These are phyloP conservation scores for Clarias pachynema DNA, from an alignment of 2,797 vertebrate species.

Conservation along the genomic window DNA sequence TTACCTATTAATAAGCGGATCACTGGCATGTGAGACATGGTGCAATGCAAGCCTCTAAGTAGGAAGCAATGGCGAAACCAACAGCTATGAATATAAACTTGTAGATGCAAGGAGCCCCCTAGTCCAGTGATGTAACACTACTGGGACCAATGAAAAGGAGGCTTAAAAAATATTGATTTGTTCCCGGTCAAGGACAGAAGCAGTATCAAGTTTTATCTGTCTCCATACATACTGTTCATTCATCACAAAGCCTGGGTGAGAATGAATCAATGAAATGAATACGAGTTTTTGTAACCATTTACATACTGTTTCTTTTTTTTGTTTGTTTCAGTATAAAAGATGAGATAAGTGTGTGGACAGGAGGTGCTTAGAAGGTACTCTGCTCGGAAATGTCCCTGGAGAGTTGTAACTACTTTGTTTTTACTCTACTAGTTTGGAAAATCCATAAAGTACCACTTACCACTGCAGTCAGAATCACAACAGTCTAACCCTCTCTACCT, in stretches of 20 bases:
- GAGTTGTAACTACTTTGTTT: slow-evolving; percentile 24
- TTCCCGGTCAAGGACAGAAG: slow-evolving; percentile 65
- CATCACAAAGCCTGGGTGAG: slow-evolving; percentile 38
- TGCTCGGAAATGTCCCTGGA: slow-evolving; percentile 28
- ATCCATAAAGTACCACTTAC: slow-evolving; percentile 11
- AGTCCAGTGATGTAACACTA: slow-evolving; percentile 29
- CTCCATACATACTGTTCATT: slow-evolving; percentile 57
- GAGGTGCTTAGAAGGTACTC: neutral
- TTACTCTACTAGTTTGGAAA: slow-evolving; percentile 14
- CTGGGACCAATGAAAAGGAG: slow-evolving; percentile 52
- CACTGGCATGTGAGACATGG: neutral
- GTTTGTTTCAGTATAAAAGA: neutral
- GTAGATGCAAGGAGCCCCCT: slow-evolving; percentile 27
- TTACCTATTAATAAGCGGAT: slow-evolving; percentile 10
- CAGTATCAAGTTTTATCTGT: slow-evolving; percentile 67
- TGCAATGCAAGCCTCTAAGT: neutral
- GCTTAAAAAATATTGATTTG: slow-evolving; percentile 63
- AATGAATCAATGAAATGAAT: slow-evolving; percentile 21
- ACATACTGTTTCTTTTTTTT: neutral
- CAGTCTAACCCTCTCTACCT: neutral
- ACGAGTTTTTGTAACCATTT: neutral
- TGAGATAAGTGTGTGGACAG: neutral
- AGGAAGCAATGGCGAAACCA: neutral
- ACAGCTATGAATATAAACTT: slow-evolving; percentile 1
- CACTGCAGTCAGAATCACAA: slow-evolving; percentile 7